A percentile compares a stretch with the other conserved stretches of the same genome.
Conservation (phyloP, 2,113 vertebrate genomes). For the Dipodomys ordii region DNA sequence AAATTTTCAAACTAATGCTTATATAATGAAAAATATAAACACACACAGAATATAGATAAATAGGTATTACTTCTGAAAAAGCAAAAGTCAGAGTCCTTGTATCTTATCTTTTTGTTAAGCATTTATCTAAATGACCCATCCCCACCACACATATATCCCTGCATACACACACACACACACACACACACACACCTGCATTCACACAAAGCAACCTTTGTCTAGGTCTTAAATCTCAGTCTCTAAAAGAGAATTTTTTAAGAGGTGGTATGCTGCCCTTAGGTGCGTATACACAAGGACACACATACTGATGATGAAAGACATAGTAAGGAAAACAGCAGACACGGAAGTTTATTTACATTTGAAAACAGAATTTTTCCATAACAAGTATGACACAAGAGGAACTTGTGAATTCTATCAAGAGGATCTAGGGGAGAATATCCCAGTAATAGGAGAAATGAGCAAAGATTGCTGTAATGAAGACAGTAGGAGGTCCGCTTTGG, state of each 20-base stretch:
- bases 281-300: background rate
- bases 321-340: background rate
- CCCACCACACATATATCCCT: no score
- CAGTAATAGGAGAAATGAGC: background rate
- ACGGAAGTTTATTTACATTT: background rate
- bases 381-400: background rate
- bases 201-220: background rate
- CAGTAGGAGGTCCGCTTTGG: no score
- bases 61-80: background rate
- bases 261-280: background rate
- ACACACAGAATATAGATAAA: no score
- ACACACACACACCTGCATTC: no score
- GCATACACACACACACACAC: no score
- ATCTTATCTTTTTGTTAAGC: background rate
- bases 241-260: background rate
- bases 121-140: background rate
- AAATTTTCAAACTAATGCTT: constrained; percentile 19
- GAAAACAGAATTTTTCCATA: background rate
- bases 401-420: background rate
- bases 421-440: background rate
- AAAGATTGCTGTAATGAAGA: background rate
- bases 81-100: background rate
- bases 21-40: background rate
- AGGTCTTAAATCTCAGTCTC: background rate
- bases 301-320: background rate